These are phyloP conservation scores for Magallana nippona DNA, from an alignment of 2,888 invertebrate genomes.

Conservation along the genomic window DNA sequence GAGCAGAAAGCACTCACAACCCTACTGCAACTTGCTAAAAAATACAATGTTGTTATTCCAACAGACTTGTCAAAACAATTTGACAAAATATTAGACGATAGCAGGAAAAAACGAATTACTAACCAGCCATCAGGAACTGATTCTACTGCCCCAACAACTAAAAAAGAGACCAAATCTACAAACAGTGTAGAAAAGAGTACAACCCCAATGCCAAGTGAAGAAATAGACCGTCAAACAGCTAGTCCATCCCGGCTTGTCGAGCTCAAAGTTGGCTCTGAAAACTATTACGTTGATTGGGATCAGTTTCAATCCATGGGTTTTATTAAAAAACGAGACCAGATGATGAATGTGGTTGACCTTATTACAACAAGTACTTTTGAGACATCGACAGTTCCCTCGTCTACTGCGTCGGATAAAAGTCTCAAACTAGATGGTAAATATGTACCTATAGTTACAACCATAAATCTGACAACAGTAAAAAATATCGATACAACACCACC, in stretches of 20 bases:
- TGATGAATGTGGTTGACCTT: not conserved
- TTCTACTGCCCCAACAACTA: no score
- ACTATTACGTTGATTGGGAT: slow-evolving; percentile 4
- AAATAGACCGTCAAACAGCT: not conserved
- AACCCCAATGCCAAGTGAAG: not conserved
- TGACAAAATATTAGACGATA: not conserved
- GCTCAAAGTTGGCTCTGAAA: not conserved
- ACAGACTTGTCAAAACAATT: not conserved
- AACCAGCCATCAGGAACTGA: not conserved
- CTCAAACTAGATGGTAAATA: not conserved
- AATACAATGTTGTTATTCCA: not conserved
- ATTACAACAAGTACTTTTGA: not conserved
- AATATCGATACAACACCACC: not conserved
- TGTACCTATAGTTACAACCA: not conserved
- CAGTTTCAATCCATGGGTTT: slow-evolving; percentile 6
- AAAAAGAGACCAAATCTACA: not conserved
- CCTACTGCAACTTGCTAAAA: not conserved
- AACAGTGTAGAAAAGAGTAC: not conserved
- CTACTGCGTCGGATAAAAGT: not conserved
- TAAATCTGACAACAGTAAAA: not conserved
- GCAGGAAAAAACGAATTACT: not conserved
- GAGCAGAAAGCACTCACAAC: not conserved
- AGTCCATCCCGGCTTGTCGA: not conserved
- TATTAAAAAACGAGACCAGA: not conserved
- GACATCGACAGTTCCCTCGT: not conserved